A percentile compares a stretch with the other conserved stretches of the same genome.
Evolutionary conservation across 2,113 vertebrate genomes (phyloP).

Genomic region (Corythornis cristatus): DNA sequence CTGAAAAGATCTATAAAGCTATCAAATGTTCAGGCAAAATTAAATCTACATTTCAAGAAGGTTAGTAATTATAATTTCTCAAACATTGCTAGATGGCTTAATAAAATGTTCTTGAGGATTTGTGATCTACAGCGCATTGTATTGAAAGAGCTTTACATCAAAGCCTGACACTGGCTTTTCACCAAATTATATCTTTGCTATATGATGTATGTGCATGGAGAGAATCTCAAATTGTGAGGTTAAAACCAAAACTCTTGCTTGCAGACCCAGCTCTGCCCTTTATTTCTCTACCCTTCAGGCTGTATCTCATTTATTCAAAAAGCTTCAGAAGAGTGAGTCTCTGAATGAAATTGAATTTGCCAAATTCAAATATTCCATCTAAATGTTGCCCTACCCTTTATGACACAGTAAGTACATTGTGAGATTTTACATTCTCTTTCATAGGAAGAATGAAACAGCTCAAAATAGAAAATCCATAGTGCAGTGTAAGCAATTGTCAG

Average conservation of each 20-base stretch:
- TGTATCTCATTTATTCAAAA: neutral
- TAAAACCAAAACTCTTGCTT: slow-evolving; percentile 38
- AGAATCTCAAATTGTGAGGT: slow-evolving; percentile 4
- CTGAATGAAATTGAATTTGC: slow-evolving; percentile 9
- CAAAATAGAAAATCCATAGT: neutral
- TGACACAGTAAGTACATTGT: neutral
- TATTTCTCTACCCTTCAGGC: slow-evolving; percentile 7
- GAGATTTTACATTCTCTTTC: neutral
- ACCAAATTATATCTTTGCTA: slow-evolving; percentile 2
- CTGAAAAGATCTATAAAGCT: slow-evolving; percentile 4
- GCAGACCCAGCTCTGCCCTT: neutral
- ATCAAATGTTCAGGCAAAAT: slow-evolving; percentile 14
- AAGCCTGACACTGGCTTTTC: neutral
- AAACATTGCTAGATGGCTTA: neutral
- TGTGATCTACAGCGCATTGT: neutral
- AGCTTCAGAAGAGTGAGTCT: slow-evolving; percentile 1
- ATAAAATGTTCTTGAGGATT: slow-evolving; percentile 6
- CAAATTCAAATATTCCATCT: slow-evolving; percentile 38
- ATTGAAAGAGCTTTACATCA: slow-evolving; percentile 10
- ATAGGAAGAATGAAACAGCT: slow-evolving; percentile 15
- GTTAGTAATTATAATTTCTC: slow-evolving; percentile 33
- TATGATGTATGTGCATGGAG: neutral
- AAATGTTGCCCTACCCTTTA: neutral
- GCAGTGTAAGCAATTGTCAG: neutral
- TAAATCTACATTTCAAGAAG: slow-evolving; percentile 31